Percentiles rank a stretch among this genome's conserved stretches.
phyloP scores from a whole-genome alignment of 1,140 invertebrate species.

The Chionoecetes opilio region DNA sequence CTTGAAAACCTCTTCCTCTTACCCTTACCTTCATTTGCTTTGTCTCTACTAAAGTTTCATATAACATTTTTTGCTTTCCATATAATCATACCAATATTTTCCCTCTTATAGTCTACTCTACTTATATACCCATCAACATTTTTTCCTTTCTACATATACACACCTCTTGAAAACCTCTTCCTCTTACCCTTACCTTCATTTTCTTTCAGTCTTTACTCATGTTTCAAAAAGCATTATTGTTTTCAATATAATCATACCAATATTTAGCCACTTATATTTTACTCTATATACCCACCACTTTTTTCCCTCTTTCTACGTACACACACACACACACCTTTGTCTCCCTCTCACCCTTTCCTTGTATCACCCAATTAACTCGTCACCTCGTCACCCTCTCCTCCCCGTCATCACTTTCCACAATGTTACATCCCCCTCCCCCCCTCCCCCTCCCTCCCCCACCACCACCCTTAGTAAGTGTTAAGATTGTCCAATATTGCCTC shows the following conservation, averaged over 20 bases:
- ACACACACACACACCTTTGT: background rate
- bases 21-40: background rate
- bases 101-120: too few relatives aligned
- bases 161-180: too few relatives aligned
- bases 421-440: background rate
- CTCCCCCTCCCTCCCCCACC: background rate
- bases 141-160: too few relatives aligned
- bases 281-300: background rate
- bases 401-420: background rate
- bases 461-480: background rate
- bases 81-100: too few relatives aligned
- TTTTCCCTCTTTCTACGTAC: too few relatives aligned
- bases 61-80: background rate
- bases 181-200: too few relatives aligned
- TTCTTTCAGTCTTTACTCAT: too few relatives aligned
- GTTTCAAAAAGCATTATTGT: too few relatives aligned
- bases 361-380: background rate
- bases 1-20: background rate
- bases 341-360: background rate
- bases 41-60: too few relatives aligned
- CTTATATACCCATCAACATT: too few relatives aligned
- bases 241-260: too few relatives aligned
- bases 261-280: background rate
- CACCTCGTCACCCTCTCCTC: background rate
- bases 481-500: background rate